Percentiles rank a stretch among this genome's conserved stretches.
phyloP scores from a whole-genome alignment of 2,797 vertebrate genomes.

The Centroberyx gerrardi region DNA sequence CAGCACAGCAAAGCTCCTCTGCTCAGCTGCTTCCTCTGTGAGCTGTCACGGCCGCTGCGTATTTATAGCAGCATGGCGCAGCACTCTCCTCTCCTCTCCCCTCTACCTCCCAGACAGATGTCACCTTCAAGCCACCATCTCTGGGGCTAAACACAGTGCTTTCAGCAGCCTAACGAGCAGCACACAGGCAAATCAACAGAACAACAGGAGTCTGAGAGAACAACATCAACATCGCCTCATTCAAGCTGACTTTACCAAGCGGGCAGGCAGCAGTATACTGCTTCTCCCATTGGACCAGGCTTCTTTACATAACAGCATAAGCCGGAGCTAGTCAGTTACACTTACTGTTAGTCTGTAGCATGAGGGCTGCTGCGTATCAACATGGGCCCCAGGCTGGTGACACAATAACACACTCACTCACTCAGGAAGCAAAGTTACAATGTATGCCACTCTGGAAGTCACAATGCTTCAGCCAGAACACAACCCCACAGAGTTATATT shows the following conservation, averaged over 20 bases:
- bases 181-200: conserved; percentile 65
- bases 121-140: conserved; percentile 85
- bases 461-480: conserved; percentile 49
- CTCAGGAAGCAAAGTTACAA: conserved; percentile 39
- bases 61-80: conserved; percentile 83
- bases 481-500: conserved; percentile 46
- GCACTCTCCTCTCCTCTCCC: conserved; percentile 57
- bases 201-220: conserved; percentile 76
- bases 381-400: conserved; percentile 47
- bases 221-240: conserved; percentile 64
- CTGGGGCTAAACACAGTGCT: conserved; percentile 76
- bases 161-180: conserved; percentile 76
- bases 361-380: neutral
- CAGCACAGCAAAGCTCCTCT: conserved; percentile 79
- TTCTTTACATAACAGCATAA: conserved; percentile 67
- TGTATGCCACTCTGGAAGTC: conserved; percentile 57
- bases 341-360: conserved; percentile 52
- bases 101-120: conserved; percentile 83
- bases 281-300: conserved; percentile 43
- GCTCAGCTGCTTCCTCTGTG: conserved; percentile 86
- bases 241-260: conserved; percentile 56
- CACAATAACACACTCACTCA: conserved; percentile 57
- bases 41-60: conserved; percentile 81
- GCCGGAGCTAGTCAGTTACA: conserved; percentile 47
- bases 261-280: conserved; percentile 34